Evolutionary conservation across 2,888 invertebrate genomes (phyloP).

Genomic region (Tortricodes alternella): DNA sequence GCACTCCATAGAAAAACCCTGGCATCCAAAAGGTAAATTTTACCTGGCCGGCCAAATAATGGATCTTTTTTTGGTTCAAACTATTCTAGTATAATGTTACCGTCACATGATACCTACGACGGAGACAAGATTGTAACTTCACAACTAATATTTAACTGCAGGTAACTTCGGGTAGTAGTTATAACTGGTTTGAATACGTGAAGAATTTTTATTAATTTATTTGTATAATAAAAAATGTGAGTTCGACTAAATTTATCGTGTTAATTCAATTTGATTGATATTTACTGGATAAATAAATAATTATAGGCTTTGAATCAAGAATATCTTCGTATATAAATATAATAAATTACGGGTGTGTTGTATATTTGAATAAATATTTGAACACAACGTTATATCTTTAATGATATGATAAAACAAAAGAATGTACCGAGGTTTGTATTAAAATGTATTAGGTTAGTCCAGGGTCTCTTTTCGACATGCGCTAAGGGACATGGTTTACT

Average conservation of each 20-base stretch:
- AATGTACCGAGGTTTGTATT: too few relatives aligned
- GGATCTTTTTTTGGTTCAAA: conserved; percentile 50
- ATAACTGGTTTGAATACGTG: conserved; percentile 17
- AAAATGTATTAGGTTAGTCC: too few relatives aligned
- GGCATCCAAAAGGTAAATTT: conserved; percentile 58
- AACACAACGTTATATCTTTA: too few relatives aligned
- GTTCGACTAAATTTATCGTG: background rate
- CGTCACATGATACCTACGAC: conserved; percentile 58
- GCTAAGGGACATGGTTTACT: too few relatives aligned
- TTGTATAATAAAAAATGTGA: background rate
- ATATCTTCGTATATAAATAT: too few relatives aligned
- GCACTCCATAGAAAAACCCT: conserved; percentile 45
- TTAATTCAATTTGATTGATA: background rate
- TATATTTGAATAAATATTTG: too few relatives aligned
- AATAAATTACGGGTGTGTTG: too few relatives aligned
- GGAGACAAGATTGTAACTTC: conserved; percentile 33
- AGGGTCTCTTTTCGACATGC: too few relatives aligned
- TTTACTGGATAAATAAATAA: too few relatives aligned
- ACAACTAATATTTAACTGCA: conserved; percentile 21
- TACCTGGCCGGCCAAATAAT: conserved; percentile 70
- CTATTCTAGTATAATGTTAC: conserved; percentile 49
- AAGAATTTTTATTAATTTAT: conserved; percentile 14
- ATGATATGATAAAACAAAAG: too few relatives aligned
- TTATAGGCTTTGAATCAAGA: too few relatives aligned
- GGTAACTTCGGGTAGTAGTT: conserved; percentile 20